A percentile compares a stretch with the other conserved stretches of the same genome.
phyloP scores from a whole-genome alignment of 2,113 vertebrate species.

The Burhinus bistriatus region DNA sequence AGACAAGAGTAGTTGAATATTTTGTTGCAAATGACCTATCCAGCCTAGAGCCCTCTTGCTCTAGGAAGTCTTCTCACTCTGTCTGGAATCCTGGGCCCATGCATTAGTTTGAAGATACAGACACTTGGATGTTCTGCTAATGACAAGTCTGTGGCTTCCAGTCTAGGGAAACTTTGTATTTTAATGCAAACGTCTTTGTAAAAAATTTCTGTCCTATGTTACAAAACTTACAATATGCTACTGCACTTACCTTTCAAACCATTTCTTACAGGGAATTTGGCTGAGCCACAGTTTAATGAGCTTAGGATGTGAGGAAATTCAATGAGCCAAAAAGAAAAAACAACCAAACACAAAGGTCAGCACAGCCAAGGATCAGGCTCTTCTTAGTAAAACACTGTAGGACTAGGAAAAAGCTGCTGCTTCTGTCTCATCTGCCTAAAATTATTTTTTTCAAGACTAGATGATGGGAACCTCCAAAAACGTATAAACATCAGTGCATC shows the following conservation, averaged over 20 bases:
- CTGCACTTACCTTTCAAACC: neutral
- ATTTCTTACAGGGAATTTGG: neutral
- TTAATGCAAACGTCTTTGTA: neutral
- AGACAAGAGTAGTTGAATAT: neutral
- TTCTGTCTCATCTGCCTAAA: neutral
- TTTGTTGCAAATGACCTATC: neutral
- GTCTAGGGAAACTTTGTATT: neutral
- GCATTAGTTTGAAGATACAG: neutral
- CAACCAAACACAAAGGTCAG: conserved; percentile 16
- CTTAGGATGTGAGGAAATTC: conserved; percentile 10
- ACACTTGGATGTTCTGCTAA: neutral
- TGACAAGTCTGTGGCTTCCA: neutral
- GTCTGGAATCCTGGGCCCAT: neutral
- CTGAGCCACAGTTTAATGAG: conserved; percentile 12
- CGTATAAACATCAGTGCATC: neutral
- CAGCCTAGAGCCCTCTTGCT: neutral
- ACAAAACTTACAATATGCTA: neutral
- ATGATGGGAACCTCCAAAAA: neutral
- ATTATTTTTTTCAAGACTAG: neutral
- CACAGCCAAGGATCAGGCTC: neutral
- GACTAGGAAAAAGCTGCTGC: neutral
- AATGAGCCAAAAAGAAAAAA: neutral
- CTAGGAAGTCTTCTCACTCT: neutral
- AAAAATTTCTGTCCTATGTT: neutral
- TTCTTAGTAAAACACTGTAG: neutral